Conservation (phyloP, 2,888 invertebrate species). For the Strigamia transsilvanica region DNA sequence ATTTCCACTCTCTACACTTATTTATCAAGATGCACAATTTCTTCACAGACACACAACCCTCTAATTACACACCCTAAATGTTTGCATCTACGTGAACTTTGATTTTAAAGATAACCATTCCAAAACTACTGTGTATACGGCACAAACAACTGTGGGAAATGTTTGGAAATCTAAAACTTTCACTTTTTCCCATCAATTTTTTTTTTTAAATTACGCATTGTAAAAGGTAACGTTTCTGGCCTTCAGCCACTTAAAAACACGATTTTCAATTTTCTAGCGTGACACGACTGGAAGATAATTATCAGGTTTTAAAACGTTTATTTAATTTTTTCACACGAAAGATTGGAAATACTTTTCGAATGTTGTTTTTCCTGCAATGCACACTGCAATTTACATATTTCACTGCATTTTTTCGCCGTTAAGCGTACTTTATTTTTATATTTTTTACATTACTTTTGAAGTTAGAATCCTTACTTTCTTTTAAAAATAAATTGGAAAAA, state of each 20-base stretch:
- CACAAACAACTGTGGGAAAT: constrained; percentile 29
- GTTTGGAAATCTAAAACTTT: neutral
- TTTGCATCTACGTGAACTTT: constrained; percentile 37
- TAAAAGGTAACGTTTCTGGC: neutral
- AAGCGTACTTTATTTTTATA: neutral
- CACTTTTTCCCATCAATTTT: neutral
- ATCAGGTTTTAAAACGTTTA: constrained; percentile 12
- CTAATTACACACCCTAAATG: constrained; percentile 40
- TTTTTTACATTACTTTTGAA: neutral
- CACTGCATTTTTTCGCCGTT: neutral
- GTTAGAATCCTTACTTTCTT: neutral
- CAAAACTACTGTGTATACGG: neutral
- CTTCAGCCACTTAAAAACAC: constrained; percentile 16
- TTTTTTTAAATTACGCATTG: neutral
- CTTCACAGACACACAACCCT: constrained; percentile 13
- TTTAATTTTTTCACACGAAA: constrained; percentile 3
- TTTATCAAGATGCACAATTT: constrained; percentile 39
- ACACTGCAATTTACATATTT: neutral
- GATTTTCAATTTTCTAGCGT: neutral
- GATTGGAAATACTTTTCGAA: neutral
- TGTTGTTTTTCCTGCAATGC: neutral
- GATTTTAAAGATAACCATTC: constrained; percentile 36
- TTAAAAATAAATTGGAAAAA: too few species aligned
- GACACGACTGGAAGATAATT: neutral
- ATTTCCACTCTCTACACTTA: constrained; percentile 37